Evolutionary conservation across 2,797 vertebrate species (phyloP).

Genomic region (Schizopygopsis malacanthus): DNA sequence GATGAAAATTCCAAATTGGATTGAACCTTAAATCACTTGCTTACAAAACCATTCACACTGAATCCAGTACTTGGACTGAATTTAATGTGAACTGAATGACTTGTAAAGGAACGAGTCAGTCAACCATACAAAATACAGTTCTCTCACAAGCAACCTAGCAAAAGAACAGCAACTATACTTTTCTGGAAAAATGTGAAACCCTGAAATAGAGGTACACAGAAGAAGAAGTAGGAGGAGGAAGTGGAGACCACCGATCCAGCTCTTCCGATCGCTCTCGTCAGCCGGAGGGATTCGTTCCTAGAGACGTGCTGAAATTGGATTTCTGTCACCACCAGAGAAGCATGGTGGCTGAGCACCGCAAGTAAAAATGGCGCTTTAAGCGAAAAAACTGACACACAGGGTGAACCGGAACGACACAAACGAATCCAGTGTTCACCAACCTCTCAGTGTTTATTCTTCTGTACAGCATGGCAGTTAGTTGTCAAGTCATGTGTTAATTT

Average conservation of each 20-base stretch:
- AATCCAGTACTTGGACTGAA: not conserved
- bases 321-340: constrained; percentile 60
- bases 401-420: not conserved
- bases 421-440: not conserved
- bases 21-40: not conserved
- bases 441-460: constrained; percentile 1
- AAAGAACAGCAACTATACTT: constrained; percentile 23
- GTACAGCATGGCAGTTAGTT: not conserved
- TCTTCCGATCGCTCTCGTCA: constrained; percentile 50
- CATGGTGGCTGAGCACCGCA: constrained; percentile 51
- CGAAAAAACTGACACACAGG: not conserved
- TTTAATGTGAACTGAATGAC: not conserved
- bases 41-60: not conserved
- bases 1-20: not conserved
- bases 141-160: not conserved
- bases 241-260: constrained; percentile 49
- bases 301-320: constrained; percentile 61
- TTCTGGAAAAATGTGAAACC: constrained; percentile 23
- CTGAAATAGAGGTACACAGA: constrained; percentile 11
- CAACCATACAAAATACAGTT: not conserved
- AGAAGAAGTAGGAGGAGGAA: constrained; percentile 38
- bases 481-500: not conserved
- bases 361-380: constrained; percentile 53
- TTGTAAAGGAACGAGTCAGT: not conserved
- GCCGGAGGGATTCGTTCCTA: constrained; percentile 54